Conservation (phyloP, 2,113 vertebrate species). For the Takifugu flavidus region DNA sequence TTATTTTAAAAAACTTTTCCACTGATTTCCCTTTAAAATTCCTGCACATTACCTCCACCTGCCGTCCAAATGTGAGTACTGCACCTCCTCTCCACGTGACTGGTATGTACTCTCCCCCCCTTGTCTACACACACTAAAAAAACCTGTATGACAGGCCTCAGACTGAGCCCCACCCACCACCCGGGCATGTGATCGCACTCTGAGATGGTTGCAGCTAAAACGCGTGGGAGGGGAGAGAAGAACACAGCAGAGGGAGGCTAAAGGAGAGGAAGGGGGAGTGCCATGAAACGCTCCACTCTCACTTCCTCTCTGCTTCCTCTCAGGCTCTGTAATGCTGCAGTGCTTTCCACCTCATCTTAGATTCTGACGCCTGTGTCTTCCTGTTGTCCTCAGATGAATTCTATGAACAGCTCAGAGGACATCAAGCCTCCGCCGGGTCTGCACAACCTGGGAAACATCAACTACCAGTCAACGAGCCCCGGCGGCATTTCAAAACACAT, state of each 20-base stretch:
- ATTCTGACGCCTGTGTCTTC: constrained; percentile 22
- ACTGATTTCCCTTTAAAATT: background rate
- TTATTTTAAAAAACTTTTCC: background rate
- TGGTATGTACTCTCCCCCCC: constrained; percentile 1
- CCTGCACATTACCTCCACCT: constrained; percentile 33
- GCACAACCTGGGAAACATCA: constrained; percentile 80
- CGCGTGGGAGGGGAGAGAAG: constrained; percentile 40
- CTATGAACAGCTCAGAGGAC: constrained; percentile 87
- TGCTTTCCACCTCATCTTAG: constrained; percentile 13
- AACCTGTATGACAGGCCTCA: constrained; percentile 55
- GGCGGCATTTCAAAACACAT: constrained; percentile 92
- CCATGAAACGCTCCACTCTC: constrained; percentile 47
- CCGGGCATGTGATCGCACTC: constrained; percentile 52
- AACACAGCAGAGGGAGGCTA: constrained; percentile 19
- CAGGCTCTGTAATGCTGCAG: constrained; percentile 19
- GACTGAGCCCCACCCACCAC: constrained; percentile 31
- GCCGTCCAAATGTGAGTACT: constrained; percentile 24
- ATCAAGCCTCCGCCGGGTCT: constrained; percentile 88
- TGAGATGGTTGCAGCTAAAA: constrained; percentile 42
- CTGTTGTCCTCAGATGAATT: constrained; percentile 79
- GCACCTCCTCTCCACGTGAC: constrained; percentile 22
- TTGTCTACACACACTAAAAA: constrained; percentile 45
- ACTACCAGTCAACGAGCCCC: constrained; percentile 86
- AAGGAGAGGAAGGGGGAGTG: constrained; percentile 50
- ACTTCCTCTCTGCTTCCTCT: constrained; percentile 47